These are phyloP conservation scores for Tyrophagus putrescentiae DNA, from an alignment of 1,140 invertebrate species.

Conservation along the genomic window DNA sequence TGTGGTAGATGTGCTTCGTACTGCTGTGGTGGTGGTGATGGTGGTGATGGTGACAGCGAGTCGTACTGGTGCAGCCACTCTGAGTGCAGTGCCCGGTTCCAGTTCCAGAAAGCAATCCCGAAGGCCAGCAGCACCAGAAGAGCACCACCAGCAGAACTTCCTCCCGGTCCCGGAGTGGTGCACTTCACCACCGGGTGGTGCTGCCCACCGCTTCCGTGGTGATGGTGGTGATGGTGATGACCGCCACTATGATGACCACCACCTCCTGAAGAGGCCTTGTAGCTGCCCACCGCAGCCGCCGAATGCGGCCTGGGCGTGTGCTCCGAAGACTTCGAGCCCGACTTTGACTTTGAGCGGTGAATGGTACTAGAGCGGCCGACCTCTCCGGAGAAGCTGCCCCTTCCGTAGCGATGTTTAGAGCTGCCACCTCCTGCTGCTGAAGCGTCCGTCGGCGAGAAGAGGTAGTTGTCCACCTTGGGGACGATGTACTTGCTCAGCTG, in stretches of 20 bases:
- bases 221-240: constrained; percentile 7
- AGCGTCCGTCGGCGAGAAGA: neutral
- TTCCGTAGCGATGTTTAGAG: too few relatives aligned
- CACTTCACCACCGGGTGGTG: too few relatives aligned
- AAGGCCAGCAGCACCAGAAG: too few relatives aligned
- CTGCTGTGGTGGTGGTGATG: constrained; percentile 19
- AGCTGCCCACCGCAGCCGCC: neutral
- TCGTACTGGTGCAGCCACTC: neutral
- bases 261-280: too few relatives aligned
- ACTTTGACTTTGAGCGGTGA: constrained; percentile 27
- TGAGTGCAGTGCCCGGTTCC: too few relatives aligned
- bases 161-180: too few relatives aligned
- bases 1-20: constrained; percentile 21
- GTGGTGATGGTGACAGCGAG: constrained; percentile 13
- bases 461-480: constrained; percentile 36
- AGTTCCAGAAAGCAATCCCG: too few relatives aligned
- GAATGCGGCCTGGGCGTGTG: constrained; percentile 23
- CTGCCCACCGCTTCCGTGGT: too few relatives aligned
- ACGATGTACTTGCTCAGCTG: constrained; percentile 90
- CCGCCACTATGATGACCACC: neutral
- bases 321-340: constrained; percentile 21
- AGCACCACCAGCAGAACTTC: too few relatives aligned
- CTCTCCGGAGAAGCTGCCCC: constrained; percentile 32
- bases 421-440: neutral
- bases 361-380: constrained; percentile 24